Percentiles rank a stretch among this genome's conserved stretches.
phyloP scores from a whole-genome alignment of 2,797 vertebrate genomes.

The Tolypeutes matacus region DNA sequence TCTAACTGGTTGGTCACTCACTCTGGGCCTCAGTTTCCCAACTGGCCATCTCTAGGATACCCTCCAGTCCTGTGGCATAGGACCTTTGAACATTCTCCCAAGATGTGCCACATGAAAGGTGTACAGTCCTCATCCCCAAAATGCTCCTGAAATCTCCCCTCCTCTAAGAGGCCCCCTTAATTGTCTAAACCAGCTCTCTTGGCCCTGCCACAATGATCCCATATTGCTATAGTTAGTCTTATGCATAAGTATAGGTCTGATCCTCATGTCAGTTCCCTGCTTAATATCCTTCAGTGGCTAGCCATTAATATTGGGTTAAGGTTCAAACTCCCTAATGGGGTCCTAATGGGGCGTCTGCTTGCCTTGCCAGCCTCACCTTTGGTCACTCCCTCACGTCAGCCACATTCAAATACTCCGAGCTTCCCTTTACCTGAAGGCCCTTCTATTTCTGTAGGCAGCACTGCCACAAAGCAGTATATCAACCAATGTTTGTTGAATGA shows the following conservation, averaged over 20 bases:
- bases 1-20: not conserved
- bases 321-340: not conserved
- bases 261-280: not conserved
- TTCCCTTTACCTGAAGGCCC: slow-evolving; percentile 2
- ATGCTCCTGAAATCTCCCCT: not conserved
- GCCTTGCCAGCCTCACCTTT: not conserved
- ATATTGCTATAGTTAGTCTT: not conserved
- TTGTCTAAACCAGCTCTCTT: not conserved
- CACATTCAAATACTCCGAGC: not conserved
- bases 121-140: not conserved
- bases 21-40: not conserved
- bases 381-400: not conserved
- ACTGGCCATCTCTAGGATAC: not conserved
- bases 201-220: not conserved
- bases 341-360: not conserved
- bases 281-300: slow-evolving; percentile 6
- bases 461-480: slow-evolving; percentile 7
- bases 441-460: not conserved
- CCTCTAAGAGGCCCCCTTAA: not conserved
- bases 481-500: not conserved
- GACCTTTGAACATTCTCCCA: not conserved
- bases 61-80: not conserved
- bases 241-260: not conserved
- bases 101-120: not conserved
- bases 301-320: not conserved